phyloP scores from a whole-genome alignment of 2,113 vertebrate genomes.

The Eretmochelys imbricata region DNA sequence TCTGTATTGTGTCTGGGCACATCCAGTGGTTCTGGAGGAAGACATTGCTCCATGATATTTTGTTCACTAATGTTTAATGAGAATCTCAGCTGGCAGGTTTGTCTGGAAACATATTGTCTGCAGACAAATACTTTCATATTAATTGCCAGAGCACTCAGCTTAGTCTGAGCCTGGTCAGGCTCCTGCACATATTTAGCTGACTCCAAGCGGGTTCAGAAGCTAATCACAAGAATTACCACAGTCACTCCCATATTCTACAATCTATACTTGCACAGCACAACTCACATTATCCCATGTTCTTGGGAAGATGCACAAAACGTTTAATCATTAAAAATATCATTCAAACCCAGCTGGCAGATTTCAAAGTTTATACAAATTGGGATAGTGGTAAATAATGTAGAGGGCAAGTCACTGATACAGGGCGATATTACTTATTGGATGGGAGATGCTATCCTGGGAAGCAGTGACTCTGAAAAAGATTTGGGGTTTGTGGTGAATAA shows the following conservation, averaged over 20 bases:
- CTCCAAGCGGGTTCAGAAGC: accelerated
- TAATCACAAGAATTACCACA: not conserved
- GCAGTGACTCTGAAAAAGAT: not conserved
- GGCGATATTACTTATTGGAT: not conserved
- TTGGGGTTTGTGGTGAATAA: not conserved
- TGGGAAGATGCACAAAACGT: not conserved
- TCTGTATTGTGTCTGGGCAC: not conserved
- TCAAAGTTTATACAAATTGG: not conserved
- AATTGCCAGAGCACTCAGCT: not conserved
- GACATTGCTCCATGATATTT: not conserved
- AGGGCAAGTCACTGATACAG: not conserved
- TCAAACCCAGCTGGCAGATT: not conserved
- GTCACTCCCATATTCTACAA: not conserved
- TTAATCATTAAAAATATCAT: not conserved
- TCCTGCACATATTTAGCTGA: not conserved
- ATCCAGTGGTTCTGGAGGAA: not conserved
- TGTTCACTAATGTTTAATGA: not conserved
- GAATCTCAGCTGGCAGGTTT: not conserved
- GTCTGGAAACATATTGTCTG: not conserved
- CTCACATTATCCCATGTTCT: not conserved
- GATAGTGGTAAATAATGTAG: not conserved
- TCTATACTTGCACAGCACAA: not conserved
- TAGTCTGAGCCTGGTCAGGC: not conserved
- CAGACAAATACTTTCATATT: not conserved
- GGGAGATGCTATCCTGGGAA: not conserved